Conservation (phyloP, 2,797 vertebrate genomes). For the Pipistrellus pygmaeus region DNA sequence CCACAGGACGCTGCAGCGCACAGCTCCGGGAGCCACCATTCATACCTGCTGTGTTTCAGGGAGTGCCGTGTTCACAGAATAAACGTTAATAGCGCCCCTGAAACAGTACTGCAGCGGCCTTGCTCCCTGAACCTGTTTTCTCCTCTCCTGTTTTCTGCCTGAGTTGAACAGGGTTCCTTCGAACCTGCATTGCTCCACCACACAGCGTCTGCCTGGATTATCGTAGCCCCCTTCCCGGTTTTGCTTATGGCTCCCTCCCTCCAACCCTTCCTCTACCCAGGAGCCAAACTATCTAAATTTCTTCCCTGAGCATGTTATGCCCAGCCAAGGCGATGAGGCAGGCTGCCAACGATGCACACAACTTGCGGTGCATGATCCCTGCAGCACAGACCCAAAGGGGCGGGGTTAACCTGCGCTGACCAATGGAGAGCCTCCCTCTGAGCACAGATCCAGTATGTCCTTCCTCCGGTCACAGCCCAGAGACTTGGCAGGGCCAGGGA, state of each 20-base stretch:
- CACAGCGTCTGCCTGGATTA: constrained; percentile 28
- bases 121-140: constrained; percentile 35
- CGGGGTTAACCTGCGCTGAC: neutral
- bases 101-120: neutral
- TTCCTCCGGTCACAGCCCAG: neutral
- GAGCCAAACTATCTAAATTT: constrained; percentile 19
- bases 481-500: too few relatives aligned
- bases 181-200: neutral
- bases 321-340: constrained; percentile 98
- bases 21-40: neutral
- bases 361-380: constrained; percentile 97
- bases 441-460: neutral
- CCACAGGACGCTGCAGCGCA: neutral
- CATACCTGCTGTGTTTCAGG: constrained; percentile 25
- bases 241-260: neutral
- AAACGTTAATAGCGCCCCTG: neutral
- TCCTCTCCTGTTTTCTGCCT: neutral
- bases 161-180: neutral
- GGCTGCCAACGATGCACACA: constrained; percentile 95
- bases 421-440: neutral
- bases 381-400: constrained; percentile 80
- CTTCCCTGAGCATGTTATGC: constrained; percentile 82
- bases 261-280: neutral
- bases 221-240: neutral
- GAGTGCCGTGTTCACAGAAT: neutral